phyloP scores from a whole-genome alignment of 2,888 invertebrate species.

The Drosophila stalkeri region DNA sequence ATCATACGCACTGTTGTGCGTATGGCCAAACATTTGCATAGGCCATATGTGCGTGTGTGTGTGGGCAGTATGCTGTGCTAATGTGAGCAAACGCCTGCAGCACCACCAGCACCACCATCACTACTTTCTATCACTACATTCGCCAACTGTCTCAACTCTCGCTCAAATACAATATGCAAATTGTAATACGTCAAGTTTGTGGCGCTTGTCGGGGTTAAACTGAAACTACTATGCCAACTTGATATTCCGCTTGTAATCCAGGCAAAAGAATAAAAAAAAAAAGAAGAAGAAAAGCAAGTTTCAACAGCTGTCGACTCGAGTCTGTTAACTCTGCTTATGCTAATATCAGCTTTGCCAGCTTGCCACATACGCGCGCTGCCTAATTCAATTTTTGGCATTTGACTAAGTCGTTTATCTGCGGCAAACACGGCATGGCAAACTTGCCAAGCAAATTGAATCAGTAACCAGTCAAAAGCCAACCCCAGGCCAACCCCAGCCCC shows the following conservation, averaged over 20 bases:
- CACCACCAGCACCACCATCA: constrained; percentile 1
- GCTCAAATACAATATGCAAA: constrained; percentile 68
- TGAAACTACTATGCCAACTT: constrained; percentile 2
- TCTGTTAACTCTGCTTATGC: constrained; percentile 37
- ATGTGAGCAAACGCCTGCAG: constrained; percentile 26
- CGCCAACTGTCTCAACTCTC: constrained; percentile 3
- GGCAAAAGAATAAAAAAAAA: not conserved
- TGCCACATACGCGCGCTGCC: constrained; percentile 36
- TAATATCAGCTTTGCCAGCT: constrained; percentile 43
- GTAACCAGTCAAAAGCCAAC: constrained; percentile 27
- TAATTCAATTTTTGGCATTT: constrained; percentile 68
- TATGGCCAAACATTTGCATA: constrained; percentile 71
- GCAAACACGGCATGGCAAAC: constrained; percentile 53
- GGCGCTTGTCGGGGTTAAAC: constrained; percentile 6
- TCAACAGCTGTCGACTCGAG: constrained; percentile 29
- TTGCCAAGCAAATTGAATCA: constrained; percentile 46
- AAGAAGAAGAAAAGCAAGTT: constrained; percentile 8
- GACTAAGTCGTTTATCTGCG: constrained; percentile 77
- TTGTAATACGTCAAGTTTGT: constrained; percentile 50
- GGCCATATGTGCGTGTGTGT: constrained; percentile 26
- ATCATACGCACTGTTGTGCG: constrained; percentile 70
- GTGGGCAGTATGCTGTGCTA: constrained; percentile 14
- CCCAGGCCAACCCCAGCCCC: constrained; percentile 8
- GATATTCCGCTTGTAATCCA: constrained; percentile 10
- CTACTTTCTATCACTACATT: not conserved